phyloP scores from a whole-genome alignment of 2,888 invertebrate genomes.

The Cephus sareptanus region DNA sequence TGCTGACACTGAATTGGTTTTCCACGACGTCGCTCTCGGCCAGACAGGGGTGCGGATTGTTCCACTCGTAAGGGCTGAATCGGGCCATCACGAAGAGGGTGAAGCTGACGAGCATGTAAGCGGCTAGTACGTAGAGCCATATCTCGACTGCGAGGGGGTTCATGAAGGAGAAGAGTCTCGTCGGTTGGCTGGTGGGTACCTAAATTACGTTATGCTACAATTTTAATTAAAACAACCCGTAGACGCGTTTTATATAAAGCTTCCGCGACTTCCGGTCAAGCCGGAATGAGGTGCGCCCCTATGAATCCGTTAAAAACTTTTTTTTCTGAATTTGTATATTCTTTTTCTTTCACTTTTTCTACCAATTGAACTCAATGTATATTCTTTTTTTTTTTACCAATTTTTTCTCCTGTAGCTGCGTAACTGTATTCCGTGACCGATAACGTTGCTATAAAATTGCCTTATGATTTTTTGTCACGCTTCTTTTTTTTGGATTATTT shows the following conservation, averaged over 20 bases:
- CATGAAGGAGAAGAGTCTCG: constrained; percentile 93
- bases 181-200: constrained; percentile 91
- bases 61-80: constrained; percentile 97
- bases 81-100: constrained; percentile 96
- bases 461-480: neutral
- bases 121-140: constrained; percentile 94
- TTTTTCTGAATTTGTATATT: no score
- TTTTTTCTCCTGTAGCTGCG: neutral
- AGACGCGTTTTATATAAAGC: constrained; percentile 15
- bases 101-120: constrained; percentile 93
- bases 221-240: constrained; percentile 64
- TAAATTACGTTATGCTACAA: constrained; percentile 67
- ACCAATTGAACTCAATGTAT: no score
- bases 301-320: no score
- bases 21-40: constrained; percentile 87
- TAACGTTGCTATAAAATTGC: constrained; percentile 26
- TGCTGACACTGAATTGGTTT: constrained; percentile 96
- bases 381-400: neutral
- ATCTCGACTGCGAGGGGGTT: constrained; percentile 96
- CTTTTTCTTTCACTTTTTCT: no score
- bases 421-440: neutral
- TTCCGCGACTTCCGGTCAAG: no score
- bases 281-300: no score
- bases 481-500: neutral
- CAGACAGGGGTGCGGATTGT: constrained; percentile 82